These are phyloP conservation scores for Pteronotus mesoamericanus DNA, from an alignment of 2,797 vertebrate genomes.

Conservation along the genomic window DNA sequence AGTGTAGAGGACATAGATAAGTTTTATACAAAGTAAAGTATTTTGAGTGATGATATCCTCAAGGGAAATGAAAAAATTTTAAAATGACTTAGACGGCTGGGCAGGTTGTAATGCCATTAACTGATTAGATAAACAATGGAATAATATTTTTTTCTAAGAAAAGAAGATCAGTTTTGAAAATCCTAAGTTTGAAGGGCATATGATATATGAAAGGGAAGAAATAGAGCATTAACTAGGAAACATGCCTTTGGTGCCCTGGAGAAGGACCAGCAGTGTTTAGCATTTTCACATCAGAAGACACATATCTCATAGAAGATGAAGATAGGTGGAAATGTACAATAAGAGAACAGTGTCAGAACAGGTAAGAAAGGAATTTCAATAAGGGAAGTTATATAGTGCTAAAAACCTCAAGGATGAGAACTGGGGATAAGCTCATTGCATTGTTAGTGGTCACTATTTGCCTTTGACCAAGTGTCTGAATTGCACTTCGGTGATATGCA, in stretches of 20 bases:
- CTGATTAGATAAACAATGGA: background rate
- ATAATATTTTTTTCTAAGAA: background rate
- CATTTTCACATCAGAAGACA: background rate
- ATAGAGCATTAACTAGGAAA: background rate
- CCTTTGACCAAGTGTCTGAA: background rate
- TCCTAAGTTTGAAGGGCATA: background rate
- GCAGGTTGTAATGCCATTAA: background rate
- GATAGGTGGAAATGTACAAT: background rate
- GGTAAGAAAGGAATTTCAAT: background rate
- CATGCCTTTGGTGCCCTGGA: background rate
- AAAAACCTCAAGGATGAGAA: background rate
- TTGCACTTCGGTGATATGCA: accelerated
- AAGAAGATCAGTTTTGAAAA: background rate
- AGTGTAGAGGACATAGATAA: background rate
- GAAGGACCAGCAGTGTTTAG: background rate
- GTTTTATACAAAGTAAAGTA: background rate
- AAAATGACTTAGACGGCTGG: background rate
- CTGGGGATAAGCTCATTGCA: background rate
- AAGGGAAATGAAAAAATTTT: background rate
- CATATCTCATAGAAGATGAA: background rate
- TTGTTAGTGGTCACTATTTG: background rate
- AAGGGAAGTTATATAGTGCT: background rate
- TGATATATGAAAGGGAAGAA: background rate
- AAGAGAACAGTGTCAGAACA: background rate
- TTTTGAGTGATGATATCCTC: background rate